A percentile compares a stretch with the other conserved stretches of the same genome.
These are phyloP conservation scores for Branchinecta lindahli DNA, from an alignment of 1,140 invertebrate species.

Conservation along the genomic window DNA sequence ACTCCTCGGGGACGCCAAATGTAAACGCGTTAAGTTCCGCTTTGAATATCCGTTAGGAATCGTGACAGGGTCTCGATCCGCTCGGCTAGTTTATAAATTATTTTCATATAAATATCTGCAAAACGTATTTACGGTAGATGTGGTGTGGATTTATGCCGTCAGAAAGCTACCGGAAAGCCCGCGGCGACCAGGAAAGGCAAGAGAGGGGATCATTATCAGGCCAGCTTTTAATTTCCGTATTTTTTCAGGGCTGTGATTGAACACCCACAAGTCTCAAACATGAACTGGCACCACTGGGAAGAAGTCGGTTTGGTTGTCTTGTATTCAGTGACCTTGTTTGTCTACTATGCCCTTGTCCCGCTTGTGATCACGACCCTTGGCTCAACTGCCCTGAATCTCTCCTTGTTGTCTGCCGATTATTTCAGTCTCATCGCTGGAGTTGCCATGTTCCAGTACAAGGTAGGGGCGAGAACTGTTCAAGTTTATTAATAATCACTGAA, in stretches of 20 bases:
- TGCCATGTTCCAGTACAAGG: conserved; percentile 64
- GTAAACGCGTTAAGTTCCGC: no score
- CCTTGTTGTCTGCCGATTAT: conserved; percentile 67
- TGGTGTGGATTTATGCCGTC: no score
- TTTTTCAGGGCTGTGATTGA: conserved; percentile 38
- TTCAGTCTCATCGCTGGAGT: conserved; percentile 66
- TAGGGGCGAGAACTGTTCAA: conserved; percentile 29
- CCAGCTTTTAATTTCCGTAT: not conserved
- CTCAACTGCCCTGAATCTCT: conserved; percentile 62
- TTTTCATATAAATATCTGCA: no score
- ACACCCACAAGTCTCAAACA: conserved; percentile 32
- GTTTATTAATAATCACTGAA: no score
- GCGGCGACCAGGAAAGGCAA: no score
- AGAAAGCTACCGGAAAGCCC: no score
- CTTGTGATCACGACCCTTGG: conserved; percentile 58
- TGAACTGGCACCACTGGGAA: conserved; percentile 40
- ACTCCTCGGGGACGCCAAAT: no score
- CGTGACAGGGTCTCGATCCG: no score
- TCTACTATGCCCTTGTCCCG: conserved; percentile 59
- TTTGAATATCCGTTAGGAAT: no score
- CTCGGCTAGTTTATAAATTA: no score
- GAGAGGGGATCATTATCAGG: no score
- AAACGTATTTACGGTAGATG: no score
- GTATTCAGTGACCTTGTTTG: conserved; percentile 48
- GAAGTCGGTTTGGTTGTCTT: conserved; percentile 40